These are phyloP conservation scores for Ranitomeya imitator DNA, from an alignment of 2,113 vertebrate genomes.

Conservation along the genomic window DNA sequence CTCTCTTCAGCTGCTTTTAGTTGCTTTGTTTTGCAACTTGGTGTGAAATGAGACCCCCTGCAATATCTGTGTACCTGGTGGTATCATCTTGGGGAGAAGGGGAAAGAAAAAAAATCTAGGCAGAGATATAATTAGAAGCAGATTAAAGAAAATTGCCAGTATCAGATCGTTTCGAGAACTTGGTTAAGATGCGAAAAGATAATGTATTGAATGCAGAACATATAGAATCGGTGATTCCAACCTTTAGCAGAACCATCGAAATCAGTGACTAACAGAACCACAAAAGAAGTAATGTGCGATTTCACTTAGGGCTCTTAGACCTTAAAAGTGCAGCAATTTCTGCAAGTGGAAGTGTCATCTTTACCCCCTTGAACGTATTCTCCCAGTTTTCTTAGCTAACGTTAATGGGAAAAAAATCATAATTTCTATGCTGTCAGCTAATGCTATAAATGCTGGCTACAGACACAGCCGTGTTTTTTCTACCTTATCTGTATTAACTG, in stretches of 20 bases:
- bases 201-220: not conserved
- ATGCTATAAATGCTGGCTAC: slow-evolving; percentile 12
- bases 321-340: slow-evolving; percentile 23
- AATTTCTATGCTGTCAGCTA: slow-evolving; percentile 15
- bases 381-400: not conserved
- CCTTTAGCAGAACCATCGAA: not conserved
- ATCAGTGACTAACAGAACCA: not conserved
- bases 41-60: too few species aligned
- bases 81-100: too few species aligned
- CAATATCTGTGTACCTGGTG: too few species aligned
- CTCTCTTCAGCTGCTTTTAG: too few species aligned
- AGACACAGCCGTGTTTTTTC: not conserved
- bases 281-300: not conserved
- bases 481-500: slow-evolving; percentile 22
- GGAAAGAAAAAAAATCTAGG: too few species aligned
- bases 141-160: too few species aligned
- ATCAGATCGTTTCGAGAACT: not conserved
- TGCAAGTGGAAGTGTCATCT: not conserved
- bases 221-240: not conserved
- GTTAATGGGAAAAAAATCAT: slow-evolving; percentile 18
- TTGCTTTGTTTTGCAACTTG: too few species aligned
- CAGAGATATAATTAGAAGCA: not conserved
- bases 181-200: too few species aligned
- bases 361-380: not conserved
- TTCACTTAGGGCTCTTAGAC: not conserved